Percentiles rank a stretch among this genome's conserved stretches.
These are phyloP conservation scores for Nephrotoma appendiculata DNA, from an alignment of 2,888 invertebrate species.

Conservation along the genomic window DNA sequence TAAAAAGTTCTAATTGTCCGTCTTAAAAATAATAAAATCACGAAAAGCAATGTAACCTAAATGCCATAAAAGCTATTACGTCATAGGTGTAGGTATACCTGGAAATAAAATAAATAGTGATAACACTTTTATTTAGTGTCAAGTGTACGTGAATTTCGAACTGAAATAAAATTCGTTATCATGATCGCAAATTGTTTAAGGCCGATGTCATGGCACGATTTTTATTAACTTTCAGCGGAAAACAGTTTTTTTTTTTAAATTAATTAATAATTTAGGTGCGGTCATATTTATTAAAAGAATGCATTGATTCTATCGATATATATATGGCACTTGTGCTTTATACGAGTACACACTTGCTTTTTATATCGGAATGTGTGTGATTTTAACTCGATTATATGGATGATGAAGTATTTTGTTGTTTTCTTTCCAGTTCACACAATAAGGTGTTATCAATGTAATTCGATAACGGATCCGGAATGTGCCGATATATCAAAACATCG, in stretches of 20 bases:
- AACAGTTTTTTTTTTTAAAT: background rate
- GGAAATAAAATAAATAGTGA: background rate
- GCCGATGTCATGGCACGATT: background rate
- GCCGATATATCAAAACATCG: constrained; percentile 40
- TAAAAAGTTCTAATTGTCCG: too few species aligned
- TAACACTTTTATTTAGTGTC: background rate
- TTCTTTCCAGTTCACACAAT: constrained; percentile 35
- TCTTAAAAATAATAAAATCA: too few species aligned
- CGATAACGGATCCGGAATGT: constrained; percentile 51
- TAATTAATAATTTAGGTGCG: background rate
- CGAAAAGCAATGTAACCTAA: too few species aligned
- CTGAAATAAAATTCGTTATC: background rate
- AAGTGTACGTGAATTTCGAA: background rate
- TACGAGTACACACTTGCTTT: too few species aligned
- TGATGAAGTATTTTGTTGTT: background rate
- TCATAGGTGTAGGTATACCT: too few species aligned
- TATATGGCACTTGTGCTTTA: too few species aligned
- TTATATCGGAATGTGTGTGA: too few species aligned
- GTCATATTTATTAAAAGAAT: background rate
- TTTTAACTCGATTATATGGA: too few species aligned
- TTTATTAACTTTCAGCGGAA: background rate
- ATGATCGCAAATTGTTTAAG: background rate
- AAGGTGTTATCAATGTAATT: constrained; percentile 62
- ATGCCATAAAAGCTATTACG: background rate
- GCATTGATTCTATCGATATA: too few species aligned